These are phyloP conservation scores for Musca domestica DNA, from an alignment of 1,140 invertebrate species.

Conservation along the genomic window DNA sequence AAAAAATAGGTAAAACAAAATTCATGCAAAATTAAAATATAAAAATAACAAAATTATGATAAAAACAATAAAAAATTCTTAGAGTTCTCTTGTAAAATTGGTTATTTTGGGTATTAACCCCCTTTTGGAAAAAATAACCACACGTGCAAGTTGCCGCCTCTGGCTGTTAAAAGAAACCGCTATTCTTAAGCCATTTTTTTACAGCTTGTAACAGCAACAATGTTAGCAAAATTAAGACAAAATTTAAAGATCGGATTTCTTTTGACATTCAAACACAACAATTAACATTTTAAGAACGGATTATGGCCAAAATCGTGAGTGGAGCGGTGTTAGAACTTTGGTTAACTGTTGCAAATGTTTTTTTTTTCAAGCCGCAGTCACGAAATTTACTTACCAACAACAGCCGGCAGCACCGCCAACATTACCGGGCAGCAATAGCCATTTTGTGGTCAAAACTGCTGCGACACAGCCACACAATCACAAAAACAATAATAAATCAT, in stretches of 20 bases:
- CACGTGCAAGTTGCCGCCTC: not conserved
- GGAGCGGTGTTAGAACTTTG: too few relatives aligned
- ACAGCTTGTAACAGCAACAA: not conserved
- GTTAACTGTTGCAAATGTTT: too few relatives aligned
- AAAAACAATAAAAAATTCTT: not conserved
- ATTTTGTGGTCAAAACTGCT: too few relatives aligned
- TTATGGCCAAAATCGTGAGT: too few relatives aligned
- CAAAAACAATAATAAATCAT: too few relatives aligned
- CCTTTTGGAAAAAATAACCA: not conserved
- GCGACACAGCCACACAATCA: too few relatives aligned
- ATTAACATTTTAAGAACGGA: not conserved
- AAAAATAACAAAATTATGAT: not conserved
- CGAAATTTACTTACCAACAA: too few relatives aligned
- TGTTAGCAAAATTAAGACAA: not conserved
- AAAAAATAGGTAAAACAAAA: not conserved
- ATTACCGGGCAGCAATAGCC: too few relatives aligned
- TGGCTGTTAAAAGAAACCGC: not conserved
- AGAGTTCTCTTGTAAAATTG: too few relatives aligned
- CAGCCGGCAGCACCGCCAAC: too few relatives aligned
- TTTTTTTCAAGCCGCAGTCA: too few relatives aligned
- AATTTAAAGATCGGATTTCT: not conserved
- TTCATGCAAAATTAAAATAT: not conserved
- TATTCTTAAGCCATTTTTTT: not conserved
- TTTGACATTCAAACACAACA: not conserved
- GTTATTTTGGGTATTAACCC: not conserved